These are phyloP conservation scores for Motacilla alba DNA, from an alignment of 2,113 vertebrate species.

Conservation along the genomic window DNA sequence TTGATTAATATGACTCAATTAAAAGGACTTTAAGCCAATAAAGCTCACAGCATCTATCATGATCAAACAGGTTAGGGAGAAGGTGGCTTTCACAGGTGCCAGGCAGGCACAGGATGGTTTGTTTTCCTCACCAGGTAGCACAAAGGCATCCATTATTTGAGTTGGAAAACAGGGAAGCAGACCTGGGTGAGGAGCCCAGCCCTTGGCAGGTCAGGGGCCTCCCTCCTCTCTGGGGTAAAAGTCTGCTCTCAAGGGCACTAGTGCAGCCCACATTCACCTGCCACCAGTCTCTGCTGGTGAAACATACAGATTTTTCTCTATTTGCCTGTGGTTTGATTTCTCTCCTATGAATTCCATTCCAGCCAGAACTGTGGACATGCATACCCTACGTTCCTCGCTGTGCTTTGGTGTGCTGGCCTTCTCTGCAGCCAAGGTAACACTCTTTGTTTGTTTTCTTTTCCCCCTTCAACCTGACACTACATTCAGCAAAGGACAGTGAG, in stretches of 20 bases:
- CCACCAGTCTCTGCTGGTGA: background rate
- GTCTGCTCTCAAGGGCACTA: accelerated
- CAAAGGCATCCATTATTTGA: background rate
- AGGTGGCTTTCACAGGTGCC: background rate
- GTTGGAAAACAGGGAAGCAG: background rate
- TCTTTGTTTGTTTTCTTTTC: background rate
- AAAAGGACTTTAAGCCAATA: background rate
- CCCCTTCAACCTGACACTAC: background rate
- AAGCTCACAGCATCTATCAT: background rate
- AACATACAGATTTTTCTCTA: background rate
- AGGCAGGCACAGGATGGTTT: accelerated
- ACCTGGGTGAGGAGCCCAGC: background rate
- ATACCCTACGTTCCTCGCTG: constrained; percentile 88
- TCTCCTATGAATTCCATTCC: background rate
- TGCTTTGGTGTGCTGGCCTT: constrained; percentile 91
- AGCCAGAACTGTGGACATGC: constrained; percentile 93
- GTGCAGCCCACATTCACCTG: background rate
- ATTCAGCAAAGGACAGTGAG: background rate
- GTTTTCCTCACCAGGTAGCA: background rate
- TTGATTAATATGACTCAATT: background rate
- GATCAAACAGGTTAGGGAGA: background rate
- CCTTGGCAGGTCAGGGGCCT: background rate
- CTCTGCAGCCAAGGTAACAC: constrained; percentile 91
- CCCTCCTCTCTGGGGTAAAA: background rate
- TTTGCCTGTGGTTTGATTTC: background rate